A percentile compares a stretch with the other conserved stretches of the same genome.
phyloP scores from a whole-genome alignment of 1,140 invertebrate species.

The Eurosta solidaginis region DNA sequence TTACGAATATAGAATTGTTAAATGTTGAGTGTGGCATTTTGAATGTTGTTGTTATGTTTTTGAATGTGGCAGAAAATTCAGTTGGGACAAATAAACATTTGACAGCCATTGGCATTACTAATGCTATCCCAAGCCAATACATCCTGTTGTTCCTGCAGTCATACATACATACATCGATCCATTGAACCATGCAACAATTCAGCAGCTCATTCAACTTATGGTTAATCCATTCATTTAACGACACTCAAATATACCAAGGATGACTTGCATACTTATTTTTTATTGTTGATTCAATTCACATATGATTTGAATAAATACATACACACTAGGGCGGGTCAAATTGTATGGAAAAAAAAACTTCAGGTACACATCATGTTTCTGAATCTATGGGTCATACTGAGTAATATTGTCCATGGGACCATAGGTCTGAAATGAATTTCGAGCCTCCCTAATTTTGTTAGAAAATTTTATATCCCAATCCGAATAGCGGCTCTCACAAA shows the following conservation, averaged over 20 bases:
- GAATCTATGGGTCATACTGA: too few relatives aligned
- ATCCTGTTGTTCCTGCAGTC: neutral
- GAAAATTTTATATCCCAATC: too few relatives aligned
- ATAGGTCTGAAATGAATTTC: too few relatives aligned
- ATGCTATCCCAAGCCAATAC: slow-evolving; percentile 12
- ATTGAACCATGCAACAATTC: neutral
- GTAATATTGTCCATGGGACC: too few relatives aligned
- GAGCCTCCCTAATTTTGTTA: too few relatives aligned
- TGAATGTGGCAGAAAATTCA: slow-evolving; percentile 29
- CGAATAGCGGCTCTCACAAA: too few relatives aligned
- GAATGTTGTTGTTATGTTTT: neutral
- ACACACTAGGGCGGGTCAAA: too few relatives aligned
- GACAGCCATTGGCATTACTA: slow-evolving; percentile 18
- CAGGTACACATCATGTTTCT: too few relatives aligned
- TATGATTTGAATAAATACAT: neutral
- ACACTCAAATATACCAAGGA: too few relatives aligned
- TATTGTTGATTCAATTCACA: neutral
- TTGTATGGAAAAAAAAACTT: too few relatives aligned
- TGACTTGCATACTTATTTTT: too few relatives aligned
- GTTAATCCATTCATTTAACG: neutral
- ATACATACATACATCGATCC: neutral
- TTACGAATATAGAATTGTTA: neutral
- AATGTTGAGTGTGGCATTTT: neutral
- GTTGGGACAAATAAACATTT: slow-evolving; percentile 35
- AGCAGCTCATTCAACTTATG: neutral